A percentile compares a stretch with the other conserved stretches of the same genome.
phyloP scores from a whole-genome alignment of 2,113 vertebrate genomes.

The Chrysochloris asiatica region DNA sequence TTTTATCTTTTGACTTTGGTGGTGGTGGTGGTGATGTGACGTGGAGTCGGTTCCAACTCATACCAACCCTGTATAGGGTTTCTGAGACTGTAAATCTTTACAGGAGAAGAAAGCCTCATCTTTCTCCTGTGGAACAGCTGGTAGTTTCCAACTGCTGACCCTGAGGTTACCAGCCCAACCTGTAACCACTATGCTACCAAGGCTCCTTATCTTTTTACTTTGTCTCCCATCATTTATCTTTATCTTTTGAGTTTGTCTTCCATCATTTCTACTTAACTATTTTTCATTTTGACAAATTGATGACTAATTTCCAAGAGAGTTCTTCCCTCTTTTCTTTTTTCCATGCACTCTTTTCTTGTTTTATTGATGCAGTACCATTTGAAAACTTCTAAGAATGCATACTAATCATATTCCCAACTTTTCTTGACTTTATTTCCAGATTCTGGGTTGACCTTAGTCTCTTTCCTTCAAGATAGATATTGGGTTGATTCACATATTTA shows the following conservation, averaged over 20 bases:
- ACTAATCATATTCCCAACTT: rapidly evolving
- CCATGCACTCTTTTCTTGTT: neutral
- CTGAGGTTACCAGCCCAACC: too few relatives aligned
- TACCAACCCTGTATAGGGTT: too few relatives aligned
- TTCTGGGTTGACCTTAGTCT: neutral
- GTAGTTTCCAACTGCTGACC: too few relatives aligned
- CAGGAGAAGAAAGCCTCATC: too few relatives aligned
- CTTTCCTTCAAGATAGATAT: neutral
- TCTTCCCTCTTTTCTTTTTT: neutral
- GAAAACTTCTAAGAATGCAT: neutral
- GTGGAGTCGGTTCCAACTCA: too few relatives aligned
- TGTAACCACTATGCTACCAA: too few relatives aligned
- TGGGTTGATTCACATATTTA: neutral
- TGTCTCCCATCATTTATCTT: too few relatives aligned
- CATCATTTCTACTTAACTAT: neutral
- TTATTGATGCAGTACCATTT: neutral
- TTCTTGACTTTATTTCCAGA: neutral
- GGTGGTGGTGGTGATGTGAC: too few relatives aligned
- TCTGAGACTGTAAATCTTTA: too few relatives aligned
- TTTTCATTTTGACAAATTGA: neutral
- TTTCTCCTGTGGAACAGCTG: too few relatives aligned
- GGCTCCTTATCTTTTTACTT: too few relatives aligned
- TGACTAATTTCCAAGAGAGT: neutral
- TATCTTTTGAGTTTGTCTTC: neutral
- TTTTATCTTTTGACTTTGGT: too few relatives aligned